Evolutionary conservation across 2,888 invertebrate species (phyloP).

Genomic region (Siphonodentalium dalli): DNA sequence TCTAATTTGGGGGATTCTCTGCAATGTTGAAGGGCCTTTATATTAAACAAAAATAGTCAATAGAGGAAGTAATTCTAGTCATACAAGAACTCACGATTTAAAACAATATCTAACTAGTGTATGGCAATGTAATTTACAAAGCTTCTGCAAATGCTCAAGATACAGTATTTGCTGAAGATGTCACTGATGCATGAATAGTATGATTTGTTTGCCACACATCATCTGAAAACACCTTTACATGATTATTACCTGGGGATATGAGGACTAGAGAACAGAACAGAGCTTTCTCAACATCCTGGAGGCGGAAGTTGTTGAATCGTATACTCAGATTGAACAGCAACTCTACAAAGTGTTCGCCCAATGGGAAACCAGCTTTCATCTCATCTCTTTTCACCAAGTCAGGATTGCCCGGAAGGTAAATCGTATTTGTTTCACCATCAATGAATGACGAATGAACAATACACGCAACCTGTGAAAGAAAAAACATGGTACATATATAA

Average conservation of each 20-base stretch:
- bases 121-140: too few species aligned
- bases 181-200: neutral
- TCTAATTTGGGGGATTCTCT: too few species aligned
- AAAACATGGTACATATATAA: too few species aligned
- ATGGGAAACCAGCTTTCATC: constrained; percentile 59
- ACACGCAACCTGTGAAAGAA: constrained; percentile 60
- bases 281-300: constrained; percentile 59
- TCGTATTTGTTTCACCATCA: constrained; percentile 57
- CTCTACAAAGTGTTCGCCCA: constrained; percentile 62
- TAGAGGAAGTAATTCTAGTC: too few species aligned
- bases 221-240: neutral
- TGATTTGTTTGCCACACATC: neutral
- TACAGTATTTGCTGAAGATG: too few species aligned
- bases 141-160: too few species aligned
- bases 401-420: constrained; percentile 55
- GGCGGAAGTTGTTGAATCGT: constrained; percentile 60
- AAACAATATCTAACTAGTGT: too few species aligned
- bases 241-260: constrained; percentile 57
- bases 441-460: constrained; percentile 62
- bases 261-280: constrained; percentile 63
- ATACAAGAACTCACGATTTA: too few species aligned
- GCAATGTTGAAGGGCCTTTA: too few species aligned
- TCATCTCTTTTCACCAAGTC: constrained; percentile 54
- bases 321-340: constrained; percentile 61
- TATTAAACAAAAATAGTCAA: too few species aligned